Conservation (phyloP, 2,888 invertebrate genomes). For the Antitype chi region DNA sequence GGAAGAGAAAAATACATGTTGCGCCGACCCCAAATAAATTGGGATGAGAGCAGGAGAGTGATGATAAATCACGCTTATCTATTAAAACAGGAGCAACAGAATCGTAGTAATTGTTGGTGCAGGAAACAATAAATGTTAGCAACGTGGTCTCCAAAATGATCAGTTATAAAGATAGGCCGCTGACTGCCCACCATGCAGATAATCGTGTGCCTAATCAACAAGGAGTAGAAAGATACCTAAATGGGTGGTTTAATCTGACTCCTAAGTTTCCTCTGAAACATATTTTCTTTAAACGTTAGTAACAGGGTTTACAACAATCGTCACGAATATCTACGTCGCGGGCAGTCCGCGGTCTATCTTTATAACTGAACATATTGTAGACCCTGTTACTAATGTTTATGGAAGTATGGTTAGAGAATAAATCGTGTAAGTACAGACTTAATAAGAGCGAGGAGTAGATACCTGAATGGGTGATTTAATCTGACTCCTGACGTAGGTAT, state of each 20-base stretch:
- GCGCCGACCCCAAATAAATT: too few species aligned
- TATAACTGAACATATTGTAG: too few species aligned
- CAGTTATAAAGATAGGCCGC: background rate
- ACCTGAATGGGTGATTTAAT: background rate
- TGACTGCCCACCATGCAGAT: background rate
- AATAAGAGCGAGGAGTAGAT: background rate
- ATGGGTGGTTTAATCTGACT: background rate
- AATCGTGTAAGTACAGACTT: too few species aligned
- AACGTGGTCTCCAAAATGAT: background rate
- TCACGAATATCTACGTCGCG: too few species aligned
- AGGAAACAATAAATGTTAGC: conserved; percentile 5
- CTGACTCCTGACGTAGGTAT: background rate
- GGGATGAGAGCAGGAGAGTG: too few species aligned
- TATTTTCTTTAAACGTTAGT: too few species aligned
- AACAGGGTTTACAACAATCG: too few species aligned
- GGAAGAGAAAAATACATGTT: too few species aligned
- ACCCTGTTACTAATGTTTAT: too few species aligned
- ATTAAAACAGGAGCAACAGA: background rate
- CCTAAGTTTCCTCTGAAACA: background rate
- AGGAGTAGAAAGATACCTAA: background rate
- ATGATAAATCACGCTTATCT: background rate
- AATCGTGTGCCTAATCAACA: background rate
- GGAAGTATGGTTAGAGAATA: too few species aligned
- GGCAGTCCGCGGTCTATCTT: too few species aligned
- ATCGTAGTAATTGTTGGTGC: background rate